Evolutionary conservation across 1,140 invertebrate species (phyloP), one percentile per base, ranked within the genome.

Genomic region (Macrocentrus cingulum): DNA sequence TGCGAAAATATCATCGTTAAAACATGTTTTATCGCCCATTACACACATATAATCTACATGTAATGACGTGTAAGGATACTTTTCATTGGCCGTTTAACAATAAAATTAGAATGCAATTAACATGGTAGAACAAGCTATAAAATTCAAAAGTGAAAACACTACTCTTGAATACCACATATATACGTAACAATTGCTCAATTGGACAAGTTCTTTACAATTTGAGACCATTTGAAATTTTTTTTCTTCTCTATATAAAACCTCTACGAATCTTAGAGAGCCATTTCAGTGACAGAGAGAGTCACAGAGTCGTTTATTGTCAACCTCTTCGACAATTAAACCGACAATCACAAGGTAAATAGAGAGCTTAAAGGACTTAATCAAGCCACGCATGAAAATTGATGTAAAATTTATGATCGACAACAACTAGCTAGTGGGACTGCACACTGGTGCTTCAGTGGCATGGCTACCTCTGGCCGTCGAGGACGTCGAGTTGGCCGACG

Each of bases 391-490:
- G 20, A n/a, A n/a, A n/a, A n/a, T n/a, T n/a, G n/a, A n/a, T n/a
- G n/a, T n/a, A n/a, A n/a, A n/a, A n/a, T n/a, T n/a, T n/a, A n/a
- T n/a, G n/a, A n/a, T n/a, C n/a, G n/a, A n/a, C n/a, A 29, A 60
- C 45, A 66, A 71, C 70, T 74, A 74, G 67, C 70, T 74, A 25
- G 70, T 63, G 2, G 66, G 65, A 61, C 67, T 71, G 51, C 67
- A 69, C 8, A 62, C 52, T 39, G 64, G 42, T 1, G 67, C 57
- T 22, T 73, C 71, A 6, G 62, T 56, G 5, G 59, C 20, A n/a
- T 62, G 60, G 15, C 51, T 34, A n/a, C 62, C 65, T 41, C 62
- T 66, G 34, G 59, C 52, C 25, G 64, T 68, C 15, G 56, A 51
- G 19, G 60, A 59, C 15, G 36, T 51, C 37, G 16, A 34, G 44